Base-by-base conservation (phyloP, 2,797 vertebrate species). In the Syngnathus rostellatus region DNA sequence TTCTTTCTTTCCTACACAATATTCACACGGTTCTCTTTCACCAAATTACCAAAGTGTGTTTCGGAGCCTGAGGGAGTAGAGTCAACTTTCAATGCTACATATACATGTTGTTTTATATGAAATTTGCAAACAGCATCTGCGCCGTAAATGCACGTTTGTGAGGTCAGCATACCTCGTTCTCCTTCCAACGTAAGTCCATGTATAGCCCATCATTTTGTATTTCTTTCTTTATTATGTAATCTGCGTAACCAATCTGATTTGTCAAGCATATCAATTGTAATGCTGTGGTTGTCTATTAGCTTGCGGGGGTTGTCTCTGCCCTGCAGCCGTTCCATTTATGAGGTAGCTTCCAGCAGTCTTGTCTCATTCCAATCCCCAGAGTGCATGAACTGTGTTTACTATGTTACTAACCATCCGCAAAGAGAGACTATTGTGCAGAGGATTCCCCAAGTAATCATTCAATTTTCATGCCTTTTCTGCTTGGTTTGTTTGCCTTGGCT, bases 341-440 rank as follows among this genome's bases (percentile, higher is more conserved):
- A 72, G 41, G 71, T 77, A 63, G 61, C 72, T 81, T 73, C 80
- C 65, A 75, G 57, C 64, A 62, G 65, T 76, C 67, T 77, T 6
- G 63, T 71, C 69, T 77, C 71, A 72, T 83, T 81, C 72, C 77
- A 65, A 62, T 73, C 72, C 68, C 68, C 68, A 40, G 41, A 70
- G 48, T 31, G 31, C 72, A 74, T 70, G 77, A 81, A 81, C 59
- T 79, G 64, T 76, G 70, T 81, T 83, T 80, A 72, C 69, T 54
- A 69, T 79, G 81, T 81, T 78, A 69, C 72, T 76, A 67, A 57
- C 59, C 58, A 41, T 63, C 68, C 75, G 90, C 83, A 90, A 89
- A 87, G 25, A 57, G 83, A 78, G 39, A 77, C 78, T 81, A 86
- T 90, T 90, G 85, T 90, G 73, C 61, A 55, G 72, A 71, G 61